Conservation (phyloP, 2,888 invertebrate genomes). For the Ichneumoninae sp. region DNA sequence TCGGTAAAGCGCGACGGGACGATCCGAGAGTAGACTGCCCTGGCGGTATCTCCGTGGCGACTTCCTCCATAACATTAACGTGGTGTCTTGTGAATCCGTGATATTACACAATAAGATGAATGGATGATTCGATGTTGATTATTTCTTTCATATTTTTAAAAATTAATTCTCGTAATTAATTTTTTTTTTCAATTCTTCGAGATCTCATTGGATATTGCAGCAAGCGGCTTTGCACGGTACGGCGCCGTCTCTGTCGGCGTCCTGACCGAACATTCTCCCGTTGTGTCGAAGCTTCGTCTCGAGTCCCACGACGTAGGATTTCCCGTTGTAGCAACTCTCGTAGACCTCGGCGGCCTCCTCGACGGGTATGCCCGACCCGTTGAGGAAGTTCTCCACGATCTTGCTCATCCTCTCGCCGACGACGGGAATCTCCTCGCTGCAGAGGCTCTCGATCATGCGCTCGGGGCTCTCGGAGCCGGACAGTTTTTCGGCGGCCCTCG, state of each 20-base stretch:
- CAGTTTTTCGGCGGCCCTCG: conserved; percentile 24
- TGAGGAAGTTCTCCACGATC: conserved; percentile 44
- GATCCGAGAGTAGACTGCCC: background rate
- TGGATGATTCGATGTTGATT: conserved; percentile 13
- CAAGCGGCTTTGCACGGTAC: conserved; percentile 80
- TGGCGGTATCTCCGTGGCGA: background rate
- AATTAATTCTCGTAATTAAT: background rate
- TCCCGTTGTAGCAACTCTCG: conserved; percentile 79
- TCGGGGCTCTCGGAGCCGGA: conserved; percentile 75
- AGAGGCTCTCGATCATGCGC: conserved; percentile 70
- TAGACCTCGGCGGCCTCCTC: conserved; percentile 82
- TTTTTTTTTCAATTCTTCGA: conserved; percentile 14
- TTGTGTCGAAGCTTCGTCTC: conserved; percentile 69
- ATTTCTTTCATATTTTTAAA: conserved; percentile 14
- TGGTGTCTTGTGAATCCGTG: background rate
- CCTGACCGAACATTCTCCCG: conserved; percentile 68
- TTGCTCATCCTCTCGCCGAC: conserved; percentile 66
- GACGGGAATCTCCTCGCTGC: conserved; percentile 74
- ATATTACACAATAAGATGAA: background rate
- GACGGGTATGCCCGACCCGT: conserved; percentile 70
- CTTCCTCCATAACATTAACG: background rate
- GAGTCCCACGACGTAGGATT: conserved; percentile 58
- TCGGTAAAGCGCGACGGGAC: conserved; percentile 12
- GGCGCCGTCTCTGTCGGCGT: conserved; percentile 72
- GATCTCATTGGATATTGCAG: conserved; percentile 80